Evolutionary conservation across 2,113 vertebrate genomes (phyloP), one percentile per base, ranked within the genome.

Genomic region (Heteronetta atricapilla): DNA sequence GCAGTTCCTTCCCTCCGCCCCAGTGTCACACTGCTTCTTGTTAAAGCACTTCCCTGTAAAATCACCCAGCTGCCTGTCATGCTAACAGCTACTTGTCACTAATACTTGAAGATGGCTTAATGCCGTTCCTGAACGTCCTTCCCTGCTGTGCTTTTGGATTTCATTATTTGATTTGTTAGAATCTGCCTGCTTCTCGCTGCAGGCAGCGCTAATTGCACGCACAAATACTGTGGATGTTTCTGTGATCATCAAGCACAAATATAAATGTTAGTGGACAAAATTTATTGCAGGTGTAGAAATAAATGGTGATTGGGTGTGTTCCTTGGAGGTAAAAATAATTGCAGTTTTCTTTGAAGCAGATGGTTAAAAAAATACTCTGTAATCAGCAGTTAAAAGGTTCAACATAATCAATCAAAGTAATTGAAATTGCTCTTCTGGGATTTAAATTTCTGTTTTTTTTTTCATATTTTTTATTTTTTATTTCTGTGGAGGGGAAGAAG

Each of bases 141-240:
- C 69, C 93, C 94, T 73, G 88, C 93, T 93, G 80, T 36, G 88
- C 80, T 44, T 60, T 84, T 34, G 80, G 86, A 29, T 31, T 88
- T 38, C 38, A 0, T 66, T 18, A 73, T 59, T 77, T 58, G 13
- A 83, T 93, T 79, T 14, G 44, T 66, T 16, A 33, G 42, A n/a
- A 40, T 38, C 58, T 6, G 74, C 72, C 73, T 91, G 59, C 58
- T 44, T 36, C 48, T 92, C 40, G 2, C 76, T 94, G 79, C 92
- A 93, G 90, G 80, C 73, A n/a, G 31, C 13, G 25, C 70, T 85
- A 55, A 94, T 68, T 92, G 66, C 93, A 69, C 34, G 72, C 68
- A 46, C 38, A 56, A 72, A 70, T 82, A 4, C 59, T 67, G 56
- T 17, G 85, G 60, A 46, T 56, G 48, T 72, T 63, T 56, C 68